These are phyloP conservation scores for Sphenopsis melanotis DNA, from an alignment of 2,797 vertebrate species.

Conservation along the genomic window DNA sequence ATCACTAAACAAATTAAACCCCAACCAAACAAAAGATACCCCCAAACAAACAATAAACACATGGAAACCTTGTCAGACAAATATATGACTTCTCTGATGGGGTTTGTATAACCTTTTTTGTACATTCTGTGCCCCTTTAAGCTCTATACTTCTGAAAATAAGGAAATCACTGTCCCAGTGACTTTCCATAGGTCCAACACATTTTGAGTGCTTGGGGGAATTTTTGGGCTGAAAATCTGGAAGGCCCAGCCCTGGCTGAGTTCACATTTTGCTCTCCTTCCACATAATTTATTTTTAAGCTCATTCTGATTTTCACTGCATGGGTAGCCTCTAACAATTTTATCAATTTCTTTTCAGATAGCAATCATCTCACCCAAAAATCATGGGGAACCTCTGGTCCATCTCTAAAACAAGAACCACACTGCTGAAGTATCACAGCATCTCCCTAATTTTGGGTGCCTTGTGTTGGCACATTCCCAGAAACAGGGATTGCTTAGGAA, in stretches of 20 bases:
- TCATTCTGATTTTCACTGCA: not conserved
- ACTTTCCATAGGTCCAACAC: not conserved
- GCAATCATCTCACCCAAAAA: not conserved
- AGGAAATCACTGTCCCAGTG: not conserved
- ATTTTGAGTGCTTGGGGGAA: not conserved
- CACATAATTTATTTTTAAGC: not conserved
- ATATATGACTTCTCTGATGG: not conserved
- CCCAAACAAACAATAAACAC: not conserved
- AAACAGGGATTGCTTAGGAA: not conserved
- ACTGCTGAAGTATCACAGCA: not conserved
- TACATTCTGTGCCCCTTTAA: not conserved
- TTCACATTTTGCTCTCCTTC: not conserved
- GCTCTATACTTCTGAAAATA: not conserved
- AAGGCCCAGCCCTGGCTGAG: not conserved
- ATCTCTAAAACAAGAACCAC: not conserved
- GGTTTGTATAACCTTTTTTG: not conserved
- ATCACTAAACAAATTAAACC: not conserved
- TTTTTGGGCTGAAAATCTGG: not conserved
- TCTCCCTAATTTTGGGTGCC: not conserved
- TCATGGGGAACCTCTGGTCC: not conserved
- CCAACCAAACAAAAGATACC: rapidly evolving
- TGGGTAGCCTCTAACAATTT: not conserved
- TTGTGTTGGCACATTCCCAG: not conserved
- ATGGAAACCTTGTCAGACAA: not conserved
- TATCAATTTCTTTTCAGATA: not conserved